Percentiles rank a stretch among this genome's conserved stretches.
Evolutionary conservation across 2,113 vertebrate species (phyloP).

Genomic region (Apistogramma diplotaenia): DNA sequence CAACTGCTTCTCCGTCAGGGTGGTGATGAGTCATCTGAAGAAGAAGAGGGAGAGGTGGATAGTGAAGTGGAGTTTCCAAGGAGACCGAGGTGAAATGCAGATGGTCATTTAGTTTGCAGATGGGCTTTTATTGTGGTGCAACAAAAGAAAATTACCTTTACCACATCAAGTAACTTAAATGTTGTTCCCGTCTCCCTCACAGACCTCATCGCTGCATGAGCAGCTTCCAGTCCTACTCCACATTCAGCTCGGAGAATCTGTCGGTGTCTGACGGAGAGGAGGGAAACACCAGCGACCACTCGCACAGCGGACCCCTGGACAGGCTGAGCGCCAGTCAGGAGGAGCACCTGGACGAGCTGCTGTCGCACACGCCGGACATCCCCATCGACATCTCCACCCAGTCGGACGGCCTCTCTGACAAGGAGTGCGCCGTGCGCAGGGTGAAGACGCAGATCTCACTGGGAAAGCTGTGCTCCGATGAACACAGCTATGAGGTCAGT

Average conservation of each 20-base stretch:
- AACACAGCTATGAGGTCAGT: constrained; percentile 91
- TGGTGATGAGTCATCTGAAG: constrained; percentile 95
- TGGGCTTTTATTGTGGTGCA: background rate
- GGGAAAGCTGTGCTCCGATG: constrained; percentile 92
- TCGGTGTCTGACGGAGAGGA: constrained; percentile 97
- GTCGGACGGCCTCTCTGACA: constrained; percentile 96
- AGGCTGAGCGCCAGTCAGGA: constrained; percentile 83
- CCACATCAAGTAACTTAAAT: background rate
- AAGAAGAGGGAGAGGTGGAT: constrained; percentile 98
- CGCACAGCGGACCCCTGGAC: constrained; percentile 87
- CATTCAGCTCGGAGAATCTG: constrained; percentile 98
- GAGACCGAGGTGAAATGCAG: constrained; percentile 89
- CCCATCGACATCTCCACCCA: constrained; percentile 98
- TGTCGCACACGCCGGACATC: constrained; percentile 94
- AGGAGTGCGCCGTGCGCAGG: constrained; percentile 93
- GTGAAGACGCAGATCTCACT: constrained; percentile 99
- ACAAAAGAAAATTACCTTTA: background rate
- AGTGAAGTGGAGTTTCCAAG: constrained; percentile 98
- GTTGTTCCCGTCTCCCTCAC: background rate
- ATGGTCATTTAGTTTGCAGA: background rate
- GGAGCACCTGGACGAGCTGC: constrained; percentile 88
- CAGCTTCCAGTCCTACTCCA: constrained; percentile 97
- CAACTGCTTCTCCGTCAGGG: constrained; percentile 74
- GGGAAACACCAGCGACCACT: constrained; percentile 98
- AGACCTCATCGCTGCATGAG: constrained; percentile 95